phyloP scores from a whole-genome alignment of 2,888 invertebrate genomes.

The Drosophila silvestris region DNA sequence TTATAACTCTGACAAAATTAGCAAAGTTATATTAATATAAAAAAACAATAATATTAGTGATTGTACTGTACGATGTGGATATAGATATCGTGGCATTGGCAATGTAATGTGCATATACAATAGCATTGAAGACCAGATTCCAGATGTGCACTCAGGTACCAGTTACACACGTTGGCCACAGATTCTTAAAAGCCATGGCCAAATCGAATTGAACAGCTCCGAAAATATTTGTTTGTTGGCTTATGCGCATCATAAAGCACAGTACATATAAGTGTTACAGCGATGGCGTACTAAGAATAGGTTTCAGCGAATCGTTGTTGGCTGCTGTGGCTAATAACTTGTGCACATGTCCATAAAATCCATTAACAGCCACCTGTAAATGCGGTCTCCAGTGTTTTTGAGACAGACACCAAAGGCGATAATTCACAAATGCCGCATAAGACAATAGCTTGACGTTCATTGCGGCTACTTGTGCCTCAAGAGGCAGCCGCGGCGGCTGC shows the following conservation, averaged over 20 bases:
- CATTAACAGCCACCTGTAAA: conserved; percentile 73
- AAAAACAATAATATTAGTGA: neutral
- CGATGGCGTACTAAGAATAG: conserved; percentile 27
- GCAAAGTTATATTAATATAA: neutral
- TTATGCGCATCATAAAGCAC: conserved; percentile 44
- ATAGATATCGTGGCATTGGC: conserved; percentile 39
- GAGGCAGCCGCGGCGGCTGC: conserved; percentile 20
- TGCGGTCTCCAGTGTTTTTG: conserved; percentile 42
- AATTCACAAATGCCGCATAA: conserved; percentile 40
- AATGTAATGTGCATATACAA: conserved; percentile 25
- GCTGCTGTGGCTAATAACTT: conserved; percentile 21
- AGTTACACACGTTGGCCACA: conserved; percentile 43
- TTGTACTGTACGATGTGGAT: neutral
- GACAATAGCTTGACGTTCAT: conserved; percentile 52
- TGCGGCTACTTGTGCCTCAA: conserved; percentile 29
- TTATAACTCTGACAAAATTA: neutral
- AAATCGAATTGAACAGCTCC: conserved; percentile 33
- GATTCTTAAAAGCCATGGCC: conserved; percentile 54
- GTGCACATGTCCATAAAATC: conserved; percentile 61
- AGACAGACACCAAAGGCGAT: conserved; percentile 30
- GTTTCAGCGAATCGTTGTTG: conserved; percentile 18
- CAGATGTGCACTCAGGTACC: conserved; percentile 24
- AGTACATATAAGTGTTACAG: neutral
- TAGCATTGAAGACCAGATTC: conserved; percentile 43
- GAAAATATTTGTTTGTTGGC: conserved; percentile 35